Evolutionary conservation across 2,797 vertebrate species (phyloP).

Genomic region (Coilia nasus): DNA sequence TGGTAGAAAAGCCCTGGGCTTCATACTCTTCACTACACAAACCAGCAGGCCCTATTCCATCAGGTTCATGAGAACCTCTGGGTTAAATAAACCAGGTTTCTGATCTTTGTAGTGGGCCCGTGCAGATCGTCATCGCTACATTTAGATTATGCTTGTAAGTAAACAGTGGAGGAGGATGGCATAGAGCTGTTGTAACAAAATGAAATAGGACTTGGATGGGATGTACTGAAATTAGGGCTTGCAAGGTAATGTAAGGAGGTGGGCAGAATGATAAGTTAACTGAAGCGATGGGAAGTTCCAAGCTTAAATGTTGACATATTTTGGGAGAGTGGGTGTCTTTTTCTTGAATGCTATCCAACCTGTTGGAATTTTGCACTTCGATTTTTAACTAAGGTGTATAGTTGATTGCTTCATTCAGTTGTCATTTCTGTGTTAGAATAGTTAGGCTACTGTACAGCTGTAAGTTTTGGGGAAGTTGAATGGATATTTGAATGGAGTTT

Average conservation of each 20-base stretch:
- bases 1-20: too few species aligned
- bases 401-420: not conserved
- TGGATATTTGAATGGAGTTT: not conserved
- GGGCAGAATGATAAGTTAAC: not conserved
- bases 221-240: not conserved
- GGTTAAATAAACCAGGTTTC: too few species aligned
- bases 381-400: slow-evolving; percentile 14
- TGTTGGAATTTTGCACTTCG: slow-evolving; percentile 9
- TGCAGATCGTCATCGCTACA: not conserved
- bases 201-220: too few species aligned
- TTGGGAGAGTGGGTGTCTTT: not conserved
- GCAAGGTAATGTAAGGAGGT: not conserved
- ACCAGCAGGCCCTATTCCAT: too few species aligned
- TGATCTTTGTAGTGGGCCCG: too few species aligned
- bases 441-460: not conserved
- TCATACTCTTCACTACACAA: too few species aligned
- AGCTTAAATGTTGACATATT: not conserved
- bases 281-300: not conserved
- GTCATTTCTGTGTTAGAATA: not conserved
- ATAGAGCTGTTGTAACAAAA: not conserved
- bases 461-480: not conserved
- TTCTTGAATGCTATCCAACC: not conserved
- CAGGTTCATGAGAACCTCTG: too few species aligned
- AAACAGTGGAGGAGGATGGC: not conserved
- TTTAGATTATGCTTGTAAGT: not conserved